Evolutionary conservation across 2,888 invertebrate species (phyloP).

Genomic region (Spodoptera picta): DNA sequence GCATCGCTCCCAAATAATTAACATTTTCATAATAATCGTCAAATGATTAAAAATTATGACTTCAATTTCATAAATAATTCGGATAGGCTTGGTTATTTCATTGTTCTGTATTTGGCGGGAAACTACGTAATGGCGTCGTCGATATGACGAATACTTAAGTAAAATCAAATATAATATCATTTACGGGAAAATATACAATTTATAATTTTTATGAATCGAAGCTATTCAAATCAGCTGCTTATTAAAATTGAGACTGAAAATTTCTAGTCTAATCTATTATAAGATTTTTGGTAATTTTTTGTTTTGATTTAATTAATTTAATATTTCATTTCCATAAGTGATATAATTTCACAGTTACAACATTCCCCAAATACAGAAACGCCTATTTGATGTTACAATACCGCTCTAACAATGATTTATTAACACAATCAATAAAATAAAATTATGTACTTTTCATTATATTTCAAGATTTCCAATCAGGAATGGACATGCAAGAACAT

Average conservation of each 20-base stretch:
- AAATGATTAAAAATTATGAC: slow-evolving; percentile 45
- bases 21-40: slow-evolving; percentile 42
- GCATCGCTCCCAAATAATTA: slow-evolving; percentile 64
- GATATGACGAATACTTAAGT: too few relatives aligned
- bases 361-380: slow-evolving; percentile 45
- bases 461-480: slow-evolving; percentile 4
- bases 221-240: too few relatives aligned
- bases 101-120: slow-evolving; percentile 59
- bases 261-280: too few relatives aligned
- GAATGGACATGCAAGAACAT: not conserved
- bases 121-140: slow-evolving; percentile 37
- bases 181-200: too few relatives aligned
- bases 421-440: slow-evolving; percentile 14
- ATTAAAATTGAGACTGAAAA: too few relatives aligned
- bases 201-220: too few relatives aligned
- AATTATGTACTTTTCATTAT: slow-evolving; percentile 18
- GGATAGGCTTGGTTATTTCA: slow-evolving; percentile 17
- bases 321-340: slow-evolving; percentile 1
- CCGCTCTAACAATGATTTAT: slow-evolving; percentile 17
- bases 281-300: too few relatives aligned
- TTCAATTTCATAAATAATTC: slow-evolving; percentile 11
- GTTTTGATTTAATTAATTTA: too few relatives aligned
- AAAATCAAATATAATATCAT: too few relatives aligned
- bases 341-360: slow-evolving; percentile 15
- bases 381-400: slow-evolving; percentile 37